Evolutionary conservation across 2,888 invertebrate genomes (phyloP).

Genomic region (Meteorus colon): DNA sequence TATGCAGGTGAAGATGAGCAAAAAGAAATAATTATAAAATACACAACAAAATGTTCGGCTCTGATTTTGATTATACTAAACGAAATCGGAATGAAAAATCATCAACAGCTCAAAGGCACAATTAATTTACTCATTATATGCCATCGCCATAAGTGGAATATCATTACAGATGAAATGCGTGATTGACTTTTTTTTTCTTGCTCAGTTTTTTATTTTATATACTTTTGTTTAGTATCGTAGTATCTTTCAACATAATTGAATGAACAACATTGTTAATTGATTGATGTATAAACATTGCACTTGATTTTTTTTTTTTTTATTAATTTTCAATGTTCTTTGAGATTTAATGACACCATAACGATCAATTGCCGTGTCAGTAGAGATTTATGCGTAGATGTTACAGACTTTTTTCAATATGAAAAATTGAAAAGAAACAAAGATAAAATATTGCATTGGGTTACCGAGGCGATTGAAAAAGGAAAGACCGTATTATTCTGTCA

Average conservation of each 20-base stretch:
- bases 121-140: constrained; percentile 11
- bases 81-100: not conserved
- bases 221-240: too few relatives aligned
- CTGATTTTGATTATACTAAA: not conserved
- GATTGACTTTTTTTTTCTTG: too few relatives aligned
- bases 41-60: not conserved
- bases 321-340: not conserved
- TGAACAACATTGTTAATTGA: too few relatives aligned
- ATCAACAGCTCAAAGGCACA: constrained; percentile 5
- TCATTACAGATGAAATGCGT: too few relatives aligned
- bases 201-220: too few relatives aligned
- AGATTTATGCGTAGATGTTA: not conserved
- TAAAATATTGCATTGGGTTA: not conserved
- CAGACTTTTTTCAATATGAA: not conserved
- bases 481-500: not conserved
- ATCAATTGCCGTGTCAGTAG: not conserved
- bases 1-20: not conserved
- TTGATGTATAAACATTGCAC: too few relatives aligned
- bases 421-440: not conserved
- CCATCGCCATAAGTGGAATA: too few relatives aligned
- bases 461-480: not conserved
- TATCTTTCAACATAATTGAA: too few relatives aligned
- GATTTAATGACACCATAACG: not conserved
- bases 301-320: not conserved
- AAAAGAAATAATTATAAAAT: not conserved